Evolutionary conservation across 1,140 invertebrate species (phyloP), one percentile per base, ranked within the genome.

Genomic region (Drosophila sucinea): DNA sequence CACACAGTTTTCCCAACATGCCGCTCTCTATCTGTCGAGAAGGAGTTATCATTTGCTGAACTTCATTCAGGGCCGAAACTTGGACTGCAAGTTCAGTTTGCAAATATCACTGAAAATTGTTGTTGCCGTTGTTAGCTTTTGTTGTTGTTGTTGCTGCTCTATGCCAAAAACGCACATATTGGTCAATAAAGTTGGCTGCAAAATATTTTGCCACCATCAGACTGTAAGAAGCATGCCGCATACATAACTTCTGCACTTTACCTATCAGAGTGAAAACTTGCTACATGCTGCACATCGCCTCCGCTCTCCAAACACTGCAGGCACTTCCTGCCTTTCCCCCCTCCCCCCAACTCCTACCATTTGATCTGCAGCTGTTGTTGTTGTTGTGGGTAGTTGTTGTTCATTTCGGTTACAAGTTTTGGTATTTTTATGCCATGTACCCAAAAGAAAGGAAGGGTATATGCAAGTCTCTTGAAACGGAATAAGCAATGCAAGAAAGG

Each of bases 111-210:
- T 7, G 55, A 33, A 32, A 23, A 27, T 23, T 57, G 55, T 8
- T 51, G 30, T 8, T 57, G 27, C 1, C 1, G 23, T 27, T 27
- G 6, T 27, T 10, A 8, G 17, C 23, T 32, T 30, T 10, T 57
- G 55, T 17, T 33, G 30, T 7, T 25, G 44, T 47, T 47, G 6
- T 55, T 35, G 32, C 40, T 27, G 11, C 11, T 64, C 47, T 60
- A 54, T 73, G 44, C 44, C 73, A 69, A 68, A 61, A 69, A 74
- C 75, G 29, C 82, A 61, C 79, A 71, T 77, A 86, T 87, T 87
- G 82, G 76, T 79, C 79, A 83, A 86, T 87, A 86, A 86, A 86
- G 83, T 81, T 67, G 70, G 75, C 83, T 51, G 72, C 66, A 68
- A 81, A 77, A 87, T 87, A 85, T 85, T 82, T 73, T 60, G 17